These are phyloP conservation scores for Asarcornis scutulata DNA, from an alignment of 2,113 vertebrate genomes.

Conservation along the genomic window DNA sequence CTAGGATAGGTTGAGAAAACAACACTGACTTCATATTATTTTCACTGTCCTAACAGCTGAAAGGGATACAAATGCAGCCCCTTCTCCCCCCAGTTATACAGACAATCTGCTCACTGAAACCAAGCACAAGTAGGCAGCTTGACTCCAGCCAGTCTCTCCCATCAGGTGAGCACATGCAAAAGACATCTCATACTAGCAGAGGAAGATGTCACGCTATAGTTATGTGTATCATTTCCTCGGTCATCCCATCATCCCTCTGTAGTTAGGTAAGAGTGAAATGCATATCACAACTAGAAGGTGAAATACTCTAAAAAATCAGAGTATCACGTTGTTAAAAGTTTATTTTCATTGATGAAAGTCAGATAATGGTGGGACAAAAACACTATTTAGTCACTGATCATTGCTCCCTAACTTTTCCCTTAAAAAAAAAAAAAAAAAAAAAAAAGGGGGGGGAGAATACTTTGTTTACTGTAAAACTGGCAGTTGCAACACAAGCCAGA, in stretches of 20 bases:
- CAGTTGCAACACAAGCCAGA: background rate
- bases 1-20: conserved; percentile 68
- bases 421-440: background rate
- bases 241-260: background rate
- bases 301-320: background rate
- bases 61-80: background rate
- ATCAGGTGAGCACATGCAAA: background rate
- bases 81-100: background rate
- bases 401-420: background rate
- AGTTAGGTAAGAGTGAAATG: fast-evolving
- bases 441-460: background rate
- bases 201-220: background rate
- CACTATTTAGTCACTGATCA: background rate
- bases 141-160: background rate
- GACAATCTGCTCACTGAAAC: background rate
- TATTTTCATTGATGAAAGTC: background rate
- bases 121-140: background rate
- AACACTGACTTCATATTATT: background rate
- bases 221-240: background rate
- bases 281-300: fast-evolving
- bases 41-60: background rate
- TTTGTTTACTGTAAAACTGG: background rate
- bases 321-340: background rate
- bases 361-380: background rate
- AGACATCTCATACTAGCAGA: background rate